phyloP scores from a whole-genome alignment of 2,888 invertebrate genomes.

The Erebia palarica region DNA sequence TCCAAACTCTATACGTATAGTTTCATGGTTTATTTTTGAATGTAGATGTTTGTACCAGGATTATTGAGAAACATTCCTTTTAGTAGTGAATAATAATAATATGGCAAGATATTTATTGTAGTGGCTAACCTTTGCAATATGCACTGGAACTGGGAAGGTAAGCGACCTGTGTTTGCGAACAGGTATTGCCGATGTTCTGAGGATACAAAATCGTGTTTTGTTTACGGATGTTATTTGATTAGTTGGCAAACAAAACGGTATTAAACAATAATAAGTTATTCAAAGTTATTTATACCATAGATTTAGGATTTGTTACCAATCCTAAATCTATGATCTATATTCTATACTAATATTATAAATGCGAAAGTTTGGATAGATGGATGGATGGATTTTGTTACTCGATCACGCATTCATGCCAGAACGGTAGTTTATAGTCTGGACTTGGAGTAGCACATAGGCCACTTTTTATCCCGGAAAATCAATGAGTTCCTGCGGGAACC shows the following conservation, averaged over 20 bases:
- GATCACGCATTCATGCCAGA: no score
- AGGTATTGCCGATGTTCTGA: constrained; percentile 23
- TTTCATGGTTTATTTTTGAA: neutral
- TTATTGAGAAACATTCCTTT: constrained; percentile 7
- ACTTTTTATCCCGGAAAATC: no score
- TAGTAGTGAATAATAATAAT: neutral
- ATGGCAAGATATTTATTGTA: constrained; percentile 16
- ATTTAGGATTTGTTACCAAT: no score
- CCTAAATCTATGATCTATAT: no score
- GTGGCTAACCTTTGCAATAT: constrained; percentile 21
- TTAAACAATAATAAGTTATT: no score
- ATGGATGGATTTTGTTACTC: no score
- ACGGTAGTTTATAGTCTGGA: no score
- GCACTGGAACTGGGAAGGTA: constrained; percentile 27
- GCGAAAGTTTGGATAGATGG: no score
- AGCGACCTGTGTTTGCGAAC: constrained; percentile 35
- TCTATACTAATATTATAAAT: no score
- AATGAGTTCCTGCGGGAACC: no score
- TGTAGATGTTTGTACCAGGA: neutral
- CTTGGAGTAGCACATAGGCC: no score
- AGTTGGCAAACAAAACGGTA: neutral
- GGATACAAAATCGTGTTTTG: neutral
- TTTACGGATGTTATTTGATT: neutral
- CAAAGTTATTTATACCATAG: no score
- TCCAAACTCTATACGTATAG: neutral